phyloP scores from a whole-genome alignment of 2,113 vertebrate species.

The Acrocephalus arundinaceus region DNA sequence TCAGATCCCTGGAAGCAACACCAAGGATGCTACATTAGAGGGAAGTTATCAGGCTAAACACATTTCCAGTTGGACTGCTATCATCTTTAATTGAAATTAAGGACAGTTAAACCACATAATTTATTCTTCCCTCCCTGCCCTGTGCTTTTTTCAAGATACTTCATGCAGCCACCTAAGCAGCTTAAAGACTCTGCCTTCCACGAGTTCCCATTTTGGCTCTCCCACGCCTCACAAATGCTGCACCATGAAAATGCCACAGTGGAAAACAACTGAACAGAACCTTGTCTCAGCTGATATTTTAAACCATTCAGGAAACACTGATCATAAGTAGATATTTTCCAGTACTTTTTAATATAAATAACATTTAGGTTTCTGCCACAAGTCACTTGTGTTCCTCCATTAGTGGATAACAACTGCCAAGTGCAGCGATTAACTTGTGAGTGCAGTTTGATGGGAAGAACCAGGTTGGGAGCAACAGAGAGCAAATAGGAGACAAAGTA shows the following conservation, averaged over 20 bases:
- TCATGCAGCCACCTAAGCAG: background rate
- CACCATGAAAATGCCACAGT: background rate
- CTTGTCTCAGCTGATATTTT: constrained; percentile 5
- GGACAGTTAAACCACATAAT: background rate
- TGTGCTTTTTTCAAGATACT: background rate
- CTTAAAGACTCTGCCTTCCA: background rate
- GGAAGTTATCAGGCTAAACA: background rate
- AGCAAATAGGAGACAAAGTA: background rate
- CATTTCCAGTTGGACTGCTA: background rate
- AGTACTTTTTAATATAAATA: background rate
- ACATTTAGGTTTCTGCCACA: background rate
- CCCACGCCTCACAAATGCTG: background rate
- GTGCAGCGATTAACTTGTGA: background rate
- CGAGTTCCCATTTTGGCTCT: constrained; percentile 21
- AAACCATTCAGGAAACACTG: background rate
- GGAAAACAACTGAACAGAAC: background rate
- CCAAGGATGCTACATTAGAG: background rate
- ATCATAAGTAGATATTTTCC: background rate
- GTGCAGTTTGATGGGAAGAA: background rate
- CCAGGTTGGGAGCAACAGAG: background rate
- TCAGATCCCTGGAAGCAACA: background rate
- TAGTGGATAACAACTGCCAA: background rate
- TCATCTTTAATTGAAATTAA: constrained; percentile 1
- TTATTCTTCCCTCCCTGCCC: background rate
- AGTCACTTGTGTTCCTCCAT: background rate